Conservation (phyloP, 35 echinoderm and acorn worm species). For the Heliocidaris erythrogramma region DNA sequence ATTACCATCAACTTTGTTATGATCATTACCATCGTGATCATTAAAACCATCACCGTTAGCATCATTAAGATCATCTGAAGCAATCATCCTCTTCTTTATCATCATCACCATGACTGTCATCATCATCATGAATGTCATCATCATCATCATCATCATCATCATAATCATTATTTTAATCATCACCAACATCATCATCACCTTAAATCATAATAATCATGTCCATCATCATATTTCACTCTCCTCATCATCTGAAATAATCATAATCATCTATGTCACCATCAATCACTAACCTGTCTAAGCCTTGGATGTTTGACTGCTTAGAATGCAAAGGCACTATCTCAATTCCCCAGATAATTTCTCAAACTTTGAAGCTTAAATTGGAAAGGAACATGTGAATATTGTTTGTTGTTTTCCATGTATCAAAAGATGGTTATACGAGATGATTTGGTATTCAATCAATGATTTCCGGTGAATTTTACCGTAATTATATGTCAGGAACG, state of each 20-base stretch:
- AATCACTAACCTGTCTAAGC: background rate
- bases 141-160: conserved; percentile 22
- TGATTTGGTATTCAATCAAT: no score
- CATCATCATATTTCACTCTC: background rate
- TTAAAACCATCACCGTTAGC: background rate
- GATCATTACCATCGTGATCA: background rate
- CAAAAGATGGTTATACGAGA: no score
- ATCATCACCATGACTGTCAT: background rate
- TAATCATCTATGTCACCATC: background rate
- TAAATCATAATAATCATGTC: background rate
- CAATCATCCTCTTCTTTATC: background rate
- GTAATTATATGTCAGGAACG: no score
- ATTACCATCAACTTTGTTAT: background rate
- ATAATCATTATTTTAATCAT: background rate
- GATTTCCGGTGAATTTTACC: no score
- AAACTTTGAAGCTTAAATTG: no score
- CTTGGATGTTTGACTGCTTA: no score
- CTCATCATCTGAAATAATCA: background rate
- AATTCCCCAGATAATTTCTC: no score
- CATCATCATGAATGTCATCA: background rate
- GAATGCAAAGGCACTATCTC: no score
- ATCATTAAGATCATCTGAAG: background rate
- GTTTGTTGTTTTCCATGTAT: no score
- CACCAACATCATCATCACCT: background rate
- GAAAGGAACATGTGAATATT: no score